phyloP scores from a whole-genome alignment of 2,888 invertebrate genomes.

The Coelogynopora nodosa region DNA sequence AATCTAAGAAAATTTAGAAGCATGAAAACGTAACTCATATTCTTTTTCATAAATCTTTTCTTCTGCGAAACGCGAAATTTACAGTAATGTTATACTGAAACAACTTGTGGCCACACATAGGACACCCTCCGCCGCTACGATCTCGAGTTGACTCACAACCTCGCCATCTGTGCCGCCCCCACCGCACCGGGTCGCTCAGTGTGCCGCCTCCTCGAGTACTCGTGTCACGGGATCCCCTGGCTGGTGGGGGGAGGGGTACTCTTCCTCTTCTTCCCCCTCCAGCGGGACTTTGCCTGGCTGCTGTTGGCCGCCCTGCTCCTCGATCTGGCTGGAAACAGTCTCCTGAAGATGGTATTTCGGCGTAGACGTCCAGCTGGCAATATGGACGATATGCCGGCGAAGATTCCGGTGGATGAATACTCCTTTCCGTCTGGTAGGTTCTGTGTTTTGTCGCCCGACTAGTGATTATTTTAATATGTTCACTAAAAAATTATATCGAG shows the following conservation, averaged over 20 bases:
- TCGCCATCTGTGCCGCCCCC: background rate
- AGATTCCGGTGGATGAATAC: constrained; percentile 26
- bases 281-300: background rate
- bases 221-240: constrained; percentile 41
- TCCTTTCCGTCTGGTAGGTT: constrained; percentile 42
- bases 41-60: too few species aligned
- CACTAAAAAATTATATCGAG: too few species aligned
- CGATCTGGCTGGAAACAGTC: constrained; percentile 26
- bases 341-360: constrained; percentile 14
- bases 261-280: background rate
- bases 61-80: too few species aligned
- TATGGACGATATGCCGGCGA: constrained; percentile 21
- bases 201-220: constrained; percentile 18
- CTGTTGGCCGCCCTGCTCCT: background rate
- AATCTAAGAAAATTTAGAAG: too few species aligned
- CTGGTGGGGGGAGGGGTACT: background rate
- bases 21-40: too few species aligned
- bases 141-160: background rate
- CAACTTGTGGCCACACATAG: too few species aligned
- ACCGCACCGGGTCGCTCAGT: background rate
- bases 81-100: too few species aligned
- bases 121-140: background rate
- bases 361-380: background rate
- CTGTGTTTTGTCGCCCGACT: too few species aligned
- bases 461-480: too few species aligned